Evolutionary conservation across 2,888 invertebrate genomes (phyloP).

Genomic region (Prostheceraeus crozeri): DNA sequence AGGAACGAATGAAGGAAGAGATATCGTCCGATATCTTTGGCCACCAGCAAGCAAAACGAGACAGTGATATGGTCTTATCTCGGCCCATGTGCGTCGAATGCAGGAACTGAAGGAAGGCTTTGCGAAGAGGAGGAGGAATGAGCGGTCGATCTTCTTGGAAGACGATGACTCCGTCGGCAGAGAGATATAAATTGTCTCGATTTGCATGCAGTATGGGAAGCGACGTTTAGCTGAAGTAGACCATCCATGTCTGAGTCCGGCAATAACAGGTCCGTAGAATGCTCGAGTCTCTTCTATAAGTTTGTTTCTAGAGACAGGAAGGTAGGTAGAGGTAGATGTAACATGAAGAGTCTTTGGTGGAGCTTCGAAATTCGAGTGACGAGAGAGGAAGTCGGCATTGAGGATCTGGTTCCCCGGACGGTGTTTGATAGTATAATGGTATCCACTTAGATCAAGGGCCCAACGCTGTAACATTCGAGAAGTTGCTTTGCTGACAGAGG

Average conservation of each 20-base stretch:
- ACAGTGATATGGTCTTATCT: constrained; percentile 1
- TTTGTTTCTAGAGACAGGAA: constrained; percentile 9
- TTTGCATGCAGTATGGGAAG: too few species aligned
- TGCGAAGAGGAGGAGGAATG: too few species aligned
- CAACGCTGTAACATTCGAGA: constrained; percentile 19
- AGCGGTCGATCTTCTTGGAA: too few species aligned
- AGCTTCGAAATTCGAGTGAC: constrained; percentile 2
- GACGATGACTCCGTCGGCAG: too few species aligned
- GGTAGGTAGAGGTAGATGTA: not conserved
- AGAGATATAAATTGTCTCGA: too few species aligned
- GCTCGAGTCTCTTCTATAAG: constrained; percentile 3
- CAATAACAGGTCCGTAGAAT: constrained; percentile 4
- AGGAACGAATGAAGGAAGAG: constrained; percentile 2
- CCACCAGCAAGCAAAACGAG: constrained; percentile 1
- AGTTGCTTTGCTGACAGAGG: constrained; percentile 10
- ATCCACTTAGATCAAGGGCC: constrained; percentile 23
- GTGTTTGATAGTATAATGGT: constrained; percentile 13
- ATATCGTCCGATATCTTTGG: constrained; percentile 1
- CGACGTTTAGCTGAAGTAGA: constrained; percentile 23
- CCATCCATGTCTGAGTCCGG: constrained; percentile 24
- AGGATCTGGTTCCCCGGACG: constrained; percentile 13
- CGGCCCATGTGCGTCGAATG: not conserved
- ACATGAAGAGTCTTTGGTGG: too few species aligned
- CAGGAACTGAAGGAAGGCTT: too few species aligned
- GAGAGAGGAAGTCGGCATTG: constrained; percentile 13